Evolutionary conservation across 2,113 vertebrate genomes (phyloP), one percentile per base, ranked within the genome.

Genomic region (Sarotherodon lohbergeri): DNA sequence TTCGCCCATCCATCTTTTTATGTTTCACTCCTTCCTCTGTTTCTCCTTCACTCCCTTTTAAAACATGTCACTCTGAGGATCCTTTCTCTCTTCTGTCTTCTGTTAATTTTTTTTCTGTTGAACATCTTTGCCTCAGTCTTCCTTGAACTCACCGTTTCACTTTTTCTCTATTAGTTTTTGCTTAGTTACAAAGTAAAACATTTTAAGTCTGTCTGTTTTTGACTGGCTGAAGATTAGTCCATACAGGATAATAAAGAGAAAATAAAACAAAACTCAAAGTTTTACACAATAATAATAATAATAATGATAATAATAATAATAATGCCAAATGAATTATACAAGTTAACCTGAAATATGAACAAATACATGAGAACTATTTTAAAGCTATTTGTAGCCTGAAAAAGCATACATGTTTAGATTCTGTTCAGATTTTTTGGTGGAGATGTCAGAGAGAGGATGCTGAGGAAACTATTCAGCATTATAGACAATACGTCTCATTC

Each of bases 1-100:
- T 95, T 90, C 82, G 83, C 90, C 88, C 91, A 92, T 94, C 92
- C 90, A 90, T 94, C 91, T 93, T 93, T 94, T 86, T 88, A 78
- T 93, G 71, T 83, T 41, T 83, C 80, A 86, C 63, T 83, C 73
- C 78, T 87, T 86, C 80, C 41, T 57, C 36, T 32, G 48, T 91
- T 95, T 86, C 39, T 90, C 76, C 86, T 83, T 92, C 52, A 81
- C 50, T 80, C 78, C 83, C 48, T 88, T 83, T 59, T 56, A 89
- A 82, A 83, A 81, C 7, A 13, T 56, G 81, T 80, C 36, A 81
- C 55, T 41, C 3, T 73, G 12, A 27, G 50, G 16, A 56, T 52
- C 16, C 87, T 84, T 86, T 63, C 39, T 82, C 19, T 61, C 27
- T 82, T 59, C 50, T 80, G 8, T 54, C 13, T 29, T 56, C 39